Conservation (phyloP, 64 coral and sea anemone genomes). For the Dendronephthya gigantea region DNA sequence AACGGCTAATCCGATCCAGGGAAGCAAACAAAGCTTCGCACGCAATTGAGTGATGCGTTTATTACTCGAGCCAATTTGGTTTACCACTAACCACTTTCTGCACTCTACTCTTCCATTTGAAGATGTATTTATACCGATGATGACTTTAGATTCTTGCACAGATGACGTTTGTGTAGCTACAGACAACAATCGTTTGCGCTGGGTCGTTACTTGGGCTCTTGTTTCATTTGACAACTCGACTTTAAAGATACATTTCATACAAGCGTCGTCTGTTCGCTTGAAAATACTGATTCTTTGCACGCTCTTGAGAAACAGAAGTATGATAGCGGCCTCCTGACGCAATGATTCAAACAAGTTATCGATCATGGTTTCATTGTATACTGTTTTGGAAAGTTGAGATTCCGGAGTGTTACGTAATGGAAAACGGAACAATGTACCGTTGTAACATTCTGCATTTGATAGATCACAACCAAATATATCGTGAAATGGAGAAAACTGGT, state of each 20-base stretch:
- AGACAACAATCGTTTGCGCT: slow-evolving; percentile 34
- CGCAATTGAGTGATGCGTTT: background rate
- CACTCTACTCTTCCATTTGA: background rate
- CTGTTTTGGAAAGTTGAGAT: slow-evolving; percentile 74
- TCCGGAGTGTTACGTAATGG: slow-evolving; percentile 75
- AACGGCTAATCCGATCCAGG: background rate
- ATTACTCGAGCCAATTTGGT: background rate
- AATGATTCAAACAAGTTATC: slow-evolving; percentile 67
- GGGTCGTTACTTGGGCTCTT: slow-evolving; percentile 26
- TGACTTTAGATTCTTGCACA: slow-evolving; percentile 1
- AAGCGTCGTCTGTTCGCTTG: slow-evolving; percentile 49
- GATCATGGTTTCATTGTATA: slow-evolving; percentile 65
- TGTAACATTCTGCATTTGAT: slow-evolving; percentile 44
- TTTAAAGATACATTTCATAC: slow-evolving; percentile 23
- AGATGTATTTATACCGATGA: slow-evolving; percentile 3
- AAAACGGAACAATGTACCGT: slow-evolving; percentile 79
- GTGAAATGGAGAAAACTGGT: slow-evolving; percentile 85
- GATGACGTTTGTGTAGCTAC: background rate
- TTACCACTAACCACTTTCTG: background rate
- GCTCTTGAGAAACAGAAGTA: slow-evolving; percentile 80
- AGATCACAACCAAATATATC: slow-evolving; percentile 62
- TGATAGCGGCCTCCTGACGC: slow-evolving; percentile 59
- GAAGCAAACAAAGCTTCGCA: background rate
- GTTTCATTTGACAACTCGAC: slow-evolving; percentile 44
- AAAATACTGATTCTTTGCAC: slow-evolving; percentile 67